phyloP scores from a whole-genome alignment of 2,888 invertebrate species.

The Leistus spinibarbis region DNA sequence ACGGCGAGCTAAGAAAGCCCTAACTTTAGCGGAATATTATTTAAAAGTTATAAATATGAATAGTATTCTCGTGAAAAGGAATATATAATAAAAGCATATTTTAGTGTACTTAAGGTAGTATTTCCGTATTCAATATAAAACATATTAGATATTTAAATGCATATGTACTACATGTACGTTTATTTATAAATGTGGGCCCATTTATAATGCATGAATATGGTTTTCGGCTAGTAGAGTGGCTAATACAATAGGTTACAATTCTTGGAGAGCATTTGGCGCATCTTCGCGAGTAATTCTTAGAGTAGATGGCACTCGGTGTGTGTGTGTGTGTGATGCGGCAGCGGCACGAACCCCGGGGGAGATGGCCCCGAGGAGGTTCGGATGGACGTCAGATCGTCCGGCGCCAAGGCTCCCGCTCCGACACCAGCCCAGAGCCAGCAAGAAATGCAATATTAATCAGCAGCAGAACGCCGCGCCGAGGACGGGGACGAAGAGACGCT shows the following conservation, averaged over 20 bases:
- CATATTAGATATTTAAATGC: neutral
- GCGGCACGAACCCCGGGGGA: slow-evolving; percentile 20
- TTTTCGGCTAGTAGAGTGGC: neutral
- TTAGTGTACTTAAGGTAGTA: no score
- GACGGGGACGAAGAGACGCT: neutral
- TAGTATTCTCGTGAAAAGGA: no score
- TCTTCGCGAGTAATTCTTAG: neutral
- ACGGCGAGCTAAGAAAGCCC: no score
- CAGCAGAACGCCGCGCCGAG: slow-evolving; percentile 52
- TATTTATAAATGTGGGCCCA: neutral
- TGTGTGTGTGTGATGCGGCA: neutral
- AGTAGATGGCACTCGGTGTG: neutral
- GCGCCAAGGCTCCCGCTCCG: slow-evolving; percentile 47
- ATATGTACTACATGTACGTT: neutral
- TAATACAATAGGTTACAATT: no score
- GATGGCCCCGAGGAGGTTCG: slow-evolving; percentile 48
- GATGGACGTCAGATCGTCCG: slow-evolving; percentile 53
- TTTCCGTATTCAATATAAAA: neutral
- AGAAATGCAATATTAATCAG: slow-evolving; percentile 71
- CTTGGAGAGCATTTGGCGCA: neutral
- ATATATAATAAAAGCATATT: no score
- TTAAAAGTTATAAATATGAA: no score
- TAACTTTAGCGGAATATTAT: no score
- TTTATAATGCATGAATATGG: neutral
- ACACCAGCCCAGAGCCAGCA: slow-evolving; percentile 50